Percentiles rank a stretch among this genome's conserved stretches.
Evolutionary conservation across 1,140 invertebrate genomes (phyloP).

Genomic region (Melitaea cinxia): DNA sequence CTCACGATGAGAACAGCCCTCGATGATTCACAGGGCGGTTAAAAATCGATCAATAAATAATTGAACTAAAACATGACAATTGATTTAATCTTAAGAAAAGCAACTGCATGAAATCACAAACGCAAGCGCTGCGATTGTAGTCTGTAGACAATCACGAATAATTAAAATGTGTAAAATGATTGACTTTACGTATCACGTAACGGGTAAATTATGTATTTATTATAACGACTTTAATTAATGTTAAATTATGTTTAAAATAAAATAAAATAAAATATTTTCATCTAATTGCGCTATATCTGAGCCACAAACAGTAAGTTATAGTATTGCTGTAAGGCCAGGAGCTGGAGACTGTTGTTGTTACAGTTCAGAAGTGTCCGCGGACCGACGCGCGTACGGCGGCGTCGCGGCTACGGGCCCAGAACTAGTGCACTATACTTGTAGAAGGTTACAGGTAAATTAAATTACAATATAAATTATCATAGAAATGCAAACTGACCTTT

Average conservation of each 20-base stretch:
- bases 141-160: neutral
- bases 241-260: neutral
- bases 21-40: too few relatives aligned
- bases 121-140: neutral
- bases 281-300: neutral
- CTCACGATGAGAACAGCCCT: neutral
- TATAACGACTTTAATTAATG: neutral
- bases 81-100: neutral
- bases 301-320: neutral
- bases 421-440: too few relatives aligned
- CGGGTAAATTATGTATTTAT: conserved; percentile 6
- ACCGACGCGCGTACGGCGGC: too few relatives aligned
- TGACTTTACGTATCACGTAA: neutral
- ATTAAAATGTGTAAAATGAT: neutral
- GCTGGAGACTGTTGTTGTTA: neutral
- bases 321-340: neutral
- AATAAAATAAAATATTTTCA: neutral
- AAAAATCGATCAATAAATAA: neutral
- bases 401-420: too few relatives aligned
- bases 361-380: too few relatives aligned
- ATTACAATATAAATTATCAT: too few relatives aligned
- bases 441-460: too few relatives aligned
- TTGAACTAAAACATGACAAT: neutral
- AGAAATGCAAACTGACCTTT: too few relatives aligned
- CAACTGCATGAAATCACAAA: neutral